Conservation (phyloP, 2,888 invertebrate species). For the Drosophila ustulata region DNA sequence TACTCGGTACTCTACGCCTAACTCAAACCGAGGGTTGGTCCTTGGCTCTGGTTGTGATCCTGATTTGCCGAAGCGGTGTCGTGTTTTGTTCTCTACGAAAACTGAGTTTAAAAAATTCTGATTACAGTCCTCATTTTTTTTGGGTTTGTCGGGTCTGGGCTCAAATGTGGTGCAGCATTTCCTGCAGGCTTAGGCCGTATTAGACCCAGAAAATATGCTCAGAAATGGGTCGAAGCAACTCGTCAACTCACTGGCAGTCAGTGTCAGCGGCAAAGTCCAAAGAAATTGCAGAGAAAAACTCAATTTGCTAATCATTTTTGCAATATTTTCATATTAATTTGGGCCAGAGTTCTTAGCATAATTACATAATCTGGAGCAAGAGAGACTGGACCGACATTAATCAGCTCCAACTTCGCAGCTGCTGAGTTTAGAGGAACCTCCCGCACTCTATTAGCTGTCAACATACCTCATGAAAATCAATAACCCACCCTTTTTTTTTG, state of each 20-base stretch:
- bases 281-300: conserved; percentile 2
- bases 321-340: not conserved
- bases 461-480: conserved; percentile 46
- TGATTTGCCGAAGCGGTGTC: conserved; percentile 63
- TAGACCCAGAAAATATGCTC: conserved; percentile 50
- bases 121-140: conserved; percentile 37
- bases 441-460: conserved; percentile 46
- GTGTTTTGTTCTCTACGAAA: conserved; percentile 64
- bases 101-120: conserved; percentile 45
- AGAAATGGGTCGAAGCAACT: conserved; percentile 12
- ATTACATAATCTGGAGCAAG: not conserved
- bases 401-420: conserved; percentile 25
- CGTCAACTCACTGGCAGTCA: conserved; percentile 57
- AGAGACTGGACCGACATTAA: not conserved
- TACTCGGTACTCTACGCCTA: conserved; percentile 23
- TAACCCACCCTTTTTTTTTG: conserved; percentile 45
- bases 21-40: conserved; percentile 56
- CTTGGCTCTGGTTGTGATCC: conserved; percentile 14
- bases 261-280: conserved; percentile 37
- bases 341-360: not conserved
- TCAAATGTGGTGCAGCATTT: conserved; percentile 50
- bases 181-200: conserved; percentile 66
- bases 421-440: conserved; percentile 18
- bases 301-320: conserved; percentile 5
- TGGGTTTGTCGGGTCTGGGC: conserved; percentile 15